phyloP scores from a whole-genome alignment of 2,888 invertebrate genomes.

The Eupelmus urozonus region DNA sequence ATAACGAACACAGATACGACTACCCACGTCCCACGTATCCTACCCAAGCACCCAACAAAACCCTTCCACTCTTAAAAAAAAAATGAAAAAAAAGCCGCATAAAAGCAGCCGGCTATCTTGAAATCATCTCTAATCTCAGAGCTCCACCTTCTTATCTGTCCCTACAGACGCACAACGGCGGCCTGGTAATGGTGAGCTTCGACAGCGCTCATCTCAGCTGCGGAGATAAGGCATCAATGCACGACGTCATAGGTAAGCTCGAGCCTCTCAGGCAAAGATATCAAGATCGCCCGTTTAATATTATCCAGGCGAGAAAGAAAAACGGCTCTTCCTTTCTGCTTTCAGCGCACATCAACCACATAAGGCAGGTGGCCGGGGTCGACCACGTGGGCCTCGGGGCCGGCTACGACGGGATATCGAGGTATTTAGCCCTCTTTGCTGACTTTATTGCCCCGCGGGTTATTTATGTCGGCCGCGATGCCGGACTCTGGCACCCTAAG shows the following conservation, averaged over 20 bases:
- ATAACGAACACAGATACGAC: too few relatives aligned
- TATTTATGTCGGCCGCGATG: too few relatives aligned
- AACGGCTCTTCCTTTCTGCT: neutral
- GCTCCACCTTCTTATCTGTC: constrained; percentile 16
- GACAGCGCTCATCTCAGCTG: constrained; percentile 82
- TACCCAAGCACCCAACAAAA: too few relatives aligned
- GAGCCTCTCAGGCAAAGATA: neutral
- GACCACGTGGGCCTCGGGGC: constrained; percentile 84
- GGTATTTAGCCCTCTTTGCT: constrained; percentile 75
- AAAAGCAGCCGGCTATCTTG: constrained; percentile 2
- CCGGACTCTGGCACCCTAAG: too few relatives aligned
- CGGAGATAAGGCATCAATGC: constrained; percentile 80
- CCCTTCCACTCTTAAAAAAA: too few relatives aligned
- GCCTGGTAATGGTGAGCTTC: constrained; percentile 84
- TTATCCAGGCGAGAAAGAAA: constrained; percentile 12
- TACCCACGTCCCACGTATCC: too few relatives aligned
- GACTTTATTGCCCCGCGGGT: too few relatives aligned
- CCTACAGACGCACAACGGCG: constrained; percentile 81
- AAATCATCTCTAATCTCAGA: constrained; percentile 39
- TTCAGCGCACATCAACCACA: constrained; percentile 83
- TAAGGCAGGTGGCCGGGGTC: constrained; percentile 82
- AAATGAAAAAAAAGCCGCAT: neutral
- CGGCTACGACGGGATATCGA: constrained; percentile 80
- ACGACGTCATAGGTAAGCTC: constrained; percentile 81
- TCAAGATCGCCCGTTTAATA: too few relatives aligned